Conservation (phyloP, 2,113 vertebrate genomes). For the Platichthys flesus region DNA sequence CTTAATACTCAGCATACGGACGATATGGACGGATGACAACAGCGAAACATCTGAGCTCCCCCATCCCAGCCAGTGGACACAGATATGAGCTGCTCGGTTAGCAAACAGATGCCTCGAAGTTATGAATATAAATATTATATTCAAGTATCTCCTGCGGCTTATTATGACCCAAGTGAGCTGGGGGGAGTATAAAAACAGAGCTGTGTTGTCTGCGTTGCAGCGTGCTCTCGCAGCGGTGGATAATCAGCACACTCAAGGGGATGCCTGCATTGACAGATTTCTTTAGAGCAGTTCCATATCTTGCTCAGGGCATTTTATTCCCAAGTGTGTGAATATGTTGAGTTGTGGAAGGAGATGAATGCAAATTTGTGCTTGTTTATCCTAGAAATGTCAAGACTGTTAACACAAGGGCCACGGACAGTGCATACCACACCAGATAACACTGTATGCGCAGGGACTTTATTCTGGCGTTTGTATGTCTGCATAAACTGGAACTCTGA, state of each 20-base stretch:
- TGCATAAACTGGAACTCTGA: not conserved
- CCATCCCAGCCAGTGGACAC: not conserved
- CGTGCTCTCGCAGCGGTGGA: not conserved
- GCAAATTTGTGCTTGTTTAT: slow-evolving; percentile 17
- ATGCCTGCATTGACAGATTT: slow-evolving; percentile 13
- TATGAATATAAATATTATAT: slow-evolving; percentile 4
- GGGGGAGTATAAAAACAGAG: not conserved
- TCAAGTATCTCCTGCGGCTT: slow-evolving; percentile 10
- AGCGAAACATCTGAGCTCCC: slow-evolving; percentile 8
- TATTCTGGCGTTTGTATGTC: not conserved
- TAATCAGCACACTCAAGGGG: slow-evolving; percentile 23
- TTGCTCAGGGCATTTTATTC: slow-evolving; percentile 16
- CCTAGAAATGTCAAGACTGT: slow-evolving; percentile 7
- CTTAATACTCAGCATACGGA: not conserved
- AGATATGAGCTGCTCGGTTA: not conserved
- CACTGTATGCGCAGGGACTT: not conserved
- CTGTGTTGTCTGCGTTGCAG: not conserved
- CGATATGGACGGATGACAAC: not conserved
- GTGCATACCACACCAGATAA: not conserved
- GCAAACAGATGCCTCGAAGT: slow-evolving; percentile 24
- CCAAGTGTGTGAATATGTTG: slow-evolving; percentile 28
- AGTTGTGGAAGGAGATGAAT: slow-evolving; percentile 6
- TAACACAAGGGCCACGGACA: not conserved
- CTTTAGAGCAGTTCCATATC: slow-evolving; percentile 9
- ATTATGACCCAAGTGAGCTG: slow-evolving; percentile 9